Conservation (phyloP, 2,113 vertebrate species). For the Engraulis encrasicolus region DNA sequence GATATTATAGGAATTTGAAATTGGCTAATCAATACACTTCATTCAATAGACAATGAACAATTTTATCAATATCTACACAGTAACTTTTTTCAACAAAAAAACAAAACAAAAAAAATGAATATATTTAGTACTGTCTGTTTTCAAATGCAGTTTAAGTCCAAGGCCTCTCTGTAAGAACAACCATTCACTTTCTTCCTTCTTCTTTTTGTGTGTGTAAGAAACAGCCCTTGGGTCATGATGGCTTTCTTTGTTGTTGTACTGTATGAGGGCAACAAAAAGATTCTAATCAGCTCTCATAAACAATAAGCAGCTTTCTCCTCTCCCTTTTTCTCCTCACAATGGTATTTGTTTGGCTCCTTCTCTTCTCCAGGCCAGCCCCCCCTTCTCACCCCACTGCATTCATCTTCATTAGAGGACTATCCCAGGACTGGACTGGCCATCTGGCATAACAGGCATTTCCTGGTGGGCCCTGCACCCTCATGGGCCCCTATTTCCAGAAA, state of each 20-base stretch:
- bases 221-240: not conserved
- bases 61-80: not conserved
- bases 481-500: too few species aligned
- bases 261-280: not conserved
- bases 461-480: too few species aligned
- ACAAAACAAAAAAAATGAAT: not conserved
- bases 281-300: constrained; percentile 29
- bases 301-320: not conserved
- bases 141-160: not conserved
- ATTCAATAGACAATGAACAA: too few species aligned
- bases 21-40: too few species aligned
- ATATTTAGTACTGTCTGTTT: not conserved
- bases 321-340: constrained; percentile 22
- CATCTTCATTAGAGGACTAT: constrained; percentile 62
- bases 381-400: constrained; percentile 51
- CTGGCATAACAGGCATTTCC: too few species aligned
- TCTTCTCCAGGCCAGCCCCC: constrained; percentile 31
- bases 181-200: not conserved
- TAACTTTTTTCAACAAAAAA: not conserved
- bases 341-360: constrained; percentile 3
- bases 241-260: not conserved
- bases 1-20: not conserved
- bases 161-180: not conserved
- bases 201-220: too few species aligned
- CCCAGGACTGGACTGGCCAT: too few species aligned